These are phyloP conservation scores for Fragum fragum DNA, from an alignment of 2,888 invertebrate genomes.

Conservation along the genomic window DNA sequence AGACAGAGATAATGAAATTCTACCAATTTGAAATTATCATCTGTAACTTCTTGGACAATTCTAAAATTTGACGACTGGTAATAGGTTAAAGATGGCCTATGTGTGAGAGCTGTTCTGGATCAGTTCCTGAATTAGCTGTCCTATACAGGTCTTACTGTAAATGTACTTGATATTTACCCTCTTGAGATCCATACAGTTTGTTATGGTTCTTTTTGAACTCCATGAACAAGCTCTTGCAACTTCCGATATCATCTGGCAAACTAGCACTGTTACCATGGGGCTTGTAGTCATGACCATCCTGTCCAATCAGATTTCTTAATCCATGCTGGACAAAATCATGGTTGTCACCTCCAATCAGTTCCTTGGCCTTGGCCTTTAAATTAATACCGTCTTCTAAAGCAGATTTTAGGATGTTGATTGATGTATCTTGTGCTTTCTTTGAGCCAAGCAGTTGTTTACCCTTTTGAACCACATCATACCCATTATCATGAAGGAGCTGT, in stretches of 20 bases:
- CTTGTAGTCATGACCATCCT: conserved; percentile 56
- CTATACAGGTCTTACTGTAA: no score
- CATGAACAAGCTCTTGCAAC: conserved; percentile 66
- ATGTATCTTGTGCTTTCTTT: conserved; percentile 49
- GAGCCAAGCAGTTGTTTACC: conserved; percentile 49
- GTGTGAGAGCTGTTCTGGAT: no score
- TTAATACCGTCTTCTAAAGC: conserved; percentile 40
- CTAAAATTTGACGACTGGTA: no score
- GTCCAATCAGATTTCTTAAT: conserved; percentile 48
- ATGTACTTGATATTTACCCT: no score
- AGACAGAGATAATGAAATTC: no score
- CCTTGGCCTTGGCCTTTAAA: conserved; percentile 34
- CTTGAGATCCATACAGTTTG: conserved; percentile 85
- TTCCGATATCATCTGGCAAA: not conserved
- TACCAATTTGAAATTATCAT: no score
- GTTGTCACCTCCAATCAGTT: conserved; percentile 56
- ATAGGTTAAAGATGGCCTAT: no score
- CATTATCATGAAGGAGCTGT: conserved; percentile 56
- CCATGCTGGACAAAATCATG: conserved; percentile 33
- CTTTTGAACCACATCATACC: conserved; percentile 38
- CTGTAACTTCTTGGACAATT: no score
- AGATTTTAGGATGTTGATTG: conserved; percentile 24
- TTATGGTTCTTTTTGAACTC: conserved; percentile 88
- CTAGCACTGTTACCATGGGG: conserved; percentile 24
- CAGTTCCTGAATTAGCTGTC: no score